Evolutionary conservation across 1,140 invertebrate genomes (phyloP).

Genomic region (Maniola jurtina): DNA sequence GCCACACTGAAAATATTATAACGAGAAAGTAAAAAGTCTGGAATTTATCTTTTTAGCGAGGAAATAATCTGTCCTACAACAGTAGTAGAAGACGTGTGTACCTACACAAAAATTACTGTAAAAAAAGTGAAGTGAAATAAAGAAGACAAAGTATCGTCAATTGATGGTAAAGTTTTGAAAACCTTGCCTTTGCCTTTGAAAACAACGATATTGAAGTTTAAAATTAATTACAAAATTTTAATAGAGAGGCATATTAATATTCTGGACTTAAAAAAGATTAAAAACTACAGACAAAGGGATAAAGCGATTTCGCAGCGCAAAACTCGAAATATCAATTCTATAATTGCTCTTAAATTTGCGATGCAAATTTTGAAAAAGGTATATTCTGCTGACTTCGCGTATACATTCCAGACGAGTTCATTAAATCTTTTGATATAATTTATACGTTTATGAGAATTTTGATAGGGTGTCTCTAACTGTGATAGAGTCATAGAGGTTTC

Average conservation of each 20-base stretch:
- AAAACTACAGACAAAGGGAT: conserved; percentile 6
- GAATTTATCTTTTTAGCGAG: too few species aligned
- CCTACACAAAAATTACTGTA: too few species aligned
- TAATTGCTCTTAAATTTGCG: conserved; percentile 8
- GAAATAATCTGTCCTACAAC: too few species aligned
- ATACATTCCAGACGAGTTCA: conserved; percentile 4
- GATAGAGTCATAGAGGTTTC: too few species aligned
- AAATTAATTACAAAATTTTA: too few species aligned
- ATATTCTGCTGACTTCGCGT: conserved; percentile 2
- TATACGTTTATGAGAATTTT: conserved; percentile 11
- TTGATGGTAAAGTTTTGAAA: too few species aligned
- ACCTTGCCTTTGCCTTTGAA: too few species aligned
- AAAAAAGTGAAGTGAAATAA: too few species aligned
- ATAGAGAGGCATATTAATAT: not conserved
- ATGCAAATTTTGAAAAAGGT: conserved; percentile 16
- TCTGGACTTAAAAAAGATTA: not conserved
- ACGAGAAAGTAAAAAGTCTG: not conserved
- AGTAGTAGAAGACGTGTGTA: too few species aligned
- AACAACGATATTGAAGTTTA: too few species aligned
- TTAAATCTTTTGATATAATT: conserved; percentile 12
- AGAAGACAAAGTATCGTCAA: too few species aligned
- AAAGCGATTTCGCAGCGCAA: conserved; percentile 4
- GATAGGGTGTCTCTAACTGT: not conserved
- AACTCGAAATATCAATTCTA: conserved; percentile 12
- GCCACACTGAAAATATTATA: conserved; percentile 11